Base-by-base conservation (phyloP, 2,888 invertebrate species). In the Mayetiola destructor region DNA sequence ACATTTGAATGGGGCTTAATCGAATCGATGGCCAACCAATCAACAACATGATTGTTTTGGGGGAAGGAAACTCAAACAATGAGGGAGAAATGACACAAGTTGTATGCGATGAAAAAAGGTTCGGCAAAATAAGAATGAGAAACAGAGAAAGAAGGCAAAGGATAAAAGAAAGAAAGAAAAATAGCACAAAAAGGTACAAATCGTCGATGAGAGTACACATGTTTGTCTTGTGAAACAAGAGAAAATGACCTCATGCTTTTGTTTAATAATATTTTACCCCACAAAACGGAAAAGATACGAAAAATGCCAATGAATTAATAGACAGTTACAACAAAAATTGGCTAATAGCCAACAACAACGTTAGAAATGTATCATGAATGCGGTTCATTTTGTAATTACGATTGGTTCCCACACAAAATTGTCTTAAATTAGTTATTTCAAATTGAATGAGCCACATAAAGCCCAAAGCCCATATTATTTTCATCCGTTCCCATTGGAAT, bases 381-480 rank as follows among this genome's bases (percentile, higher is more conserved):
- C n/a, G 48, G 48, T 48, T 48, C n/a, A 6, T 27, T 5, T 37
- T 37, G 20, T 48, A 27, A 48, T 48, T 23, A 48, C n/a, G 27
- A 48, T 48, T 23, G 48, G 27, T n/a, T n/a, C n/a, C 48, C 48
- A 48, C n/a, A 9, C n/a, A 48, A 48, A 48, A 48, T 27, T 48
- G 48, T 48, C 48, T 48, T 48, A 48, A 48, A 48, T 48, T 48
- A 48, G 48, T 48, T 27, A 48, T 48, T 48, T 48, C n/a, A 27
- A 48, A 48, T 48, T 16, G 48, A 48, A 48, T 48, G 27, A 48
- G 20, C 29, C 27, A 27, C n/a, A n/a, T n/a, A n/a, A n/a, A n/a
- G n/a, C n/a, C n/a, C n/a, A n/a, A n/a, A n/a, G n/a, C n/a, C n/a
- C n/a, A n/a, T n/a, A n/a, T n/a, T n/a, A n/a, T n/a, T n/a, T 5